Conservation (phyloP, 2,888 invertebrate species). For the Melinopterus prodromus region DNA sequence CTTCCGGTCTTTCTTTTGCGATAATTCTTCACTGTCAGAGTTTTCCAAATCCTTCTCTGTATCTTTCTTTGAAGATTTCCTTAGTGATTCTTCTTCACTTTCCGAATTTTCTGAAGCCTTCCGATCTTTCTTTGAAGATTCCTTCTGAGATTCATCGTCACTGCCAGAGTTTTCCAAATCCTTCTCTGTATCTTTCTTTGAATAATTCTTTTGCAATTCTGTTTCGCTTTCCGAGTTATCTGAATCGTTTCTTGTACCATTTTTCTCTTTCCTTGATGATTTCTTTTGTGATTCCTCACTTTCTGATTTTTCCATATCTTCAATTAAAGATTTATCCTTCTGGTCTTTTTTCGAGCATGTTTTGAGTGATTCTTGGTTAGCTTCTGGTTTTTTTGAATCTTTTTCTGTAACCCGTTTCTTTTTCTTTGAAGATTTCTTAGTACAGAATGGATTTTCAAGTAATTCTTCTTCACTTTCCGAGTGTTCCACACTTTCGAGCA, state of each 20-base stretch:
- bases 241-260: neutral
- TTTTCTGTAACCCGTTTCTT: neutral
- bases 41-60: neutral
- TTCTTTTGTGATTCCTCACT: neutral
- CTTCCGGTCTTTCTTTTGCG: neutral
- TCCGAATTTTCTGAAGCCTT: neutral
- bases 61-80: too few species aligned
- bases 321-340: too few species aligned
- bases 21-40: neutral
- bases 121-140: neutral
- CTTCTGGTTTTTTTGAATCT: neutral
- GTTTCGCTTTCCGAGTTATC: neutral
- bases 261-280: neutral
- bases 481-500: neutral
- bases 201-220: neutral
- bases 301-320: neutral
- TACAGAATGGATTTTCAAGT: too few species aligned
- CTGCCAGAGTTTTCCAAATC: neutral
- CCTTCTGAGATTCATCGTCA: neutral
- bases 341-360: too few species aligned
- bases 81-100: too few species aligned
- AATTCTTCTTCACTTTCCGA: neutral
- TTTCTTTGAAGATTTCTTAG: neutral
- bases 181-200: neutral
- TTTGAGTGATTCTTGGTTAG: neutral